Evolutionary conservation across 2,888 invertebrate species (phyloP).

Genomic region (Catocala fraxini): DNA sequence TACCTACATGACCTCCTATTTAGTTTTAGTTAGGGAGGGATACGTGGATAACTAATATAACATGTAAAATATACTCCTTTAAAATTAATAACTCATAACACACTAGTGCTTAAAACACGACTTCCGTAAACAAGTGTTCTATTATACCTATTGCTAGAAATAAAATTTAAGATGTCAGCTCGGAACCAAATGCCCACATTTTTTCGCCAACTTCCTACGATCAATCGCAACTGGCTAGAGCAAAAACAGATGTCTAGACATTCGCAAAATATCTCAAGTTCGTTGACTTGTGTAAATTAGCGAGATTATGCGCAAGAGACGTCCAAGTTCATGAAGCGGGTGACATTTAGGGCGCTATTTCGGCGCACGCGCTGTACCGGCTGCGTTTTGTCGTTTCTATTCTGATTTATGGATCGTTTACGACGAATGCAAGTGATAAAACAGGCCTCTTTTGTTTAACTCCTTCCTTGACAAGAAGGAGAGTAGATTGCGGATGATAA

Average conservation of each 20-base stretch:
- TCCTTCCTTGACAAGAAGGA: conserved; percentile 36
- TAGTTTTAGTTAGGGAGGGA: too few relatives aligned
- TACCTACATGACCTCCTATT: too few relatives aligned
- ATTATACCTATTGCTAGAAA: too few relatives aligned
- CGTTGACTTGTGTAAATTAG: conserved; percentile 70
- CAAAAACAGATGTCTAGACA: conserved; percentile 58
- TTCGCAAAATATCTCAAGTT: conserved; percentile 58
- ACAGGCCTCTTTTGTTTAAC: conserved; percentile 30
- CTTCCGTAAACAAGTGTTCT: too few relatives aligned
- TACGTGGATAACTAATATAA: too few relatives aligned
- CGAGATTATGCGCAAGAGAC: conserved; percentile 58
- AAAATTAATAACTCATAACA: too few relatives aligned
- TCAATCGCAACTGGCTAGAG: conserved; percentile 11
- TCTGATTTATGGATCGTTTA: conserved; percentile 58
- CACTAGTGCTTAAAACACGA: too few relatives aligned
- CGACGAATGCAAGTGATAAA: conserved; percentile 47
- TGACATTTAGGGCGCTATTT: conserved; percentile 80
- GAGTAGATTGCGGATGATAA: conserved; percentile 15
- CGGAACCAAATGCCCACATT: too few relatives aligned
- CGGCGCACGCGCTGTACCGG: conserved; percentile 40
- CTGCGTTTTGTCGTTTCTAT: conserved; percentile 58
- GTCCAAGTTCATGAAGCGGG: conserved; percentile 78
- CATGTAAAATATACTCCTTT: too few relatives aligned
- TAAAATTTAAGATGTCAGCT: too few relatives aligned
- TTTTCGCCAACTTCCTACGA: conserved; percentile 2